Conservation (phyloP, 2,797 vertebrate genomes). For the Spea hammondii region DNA sequence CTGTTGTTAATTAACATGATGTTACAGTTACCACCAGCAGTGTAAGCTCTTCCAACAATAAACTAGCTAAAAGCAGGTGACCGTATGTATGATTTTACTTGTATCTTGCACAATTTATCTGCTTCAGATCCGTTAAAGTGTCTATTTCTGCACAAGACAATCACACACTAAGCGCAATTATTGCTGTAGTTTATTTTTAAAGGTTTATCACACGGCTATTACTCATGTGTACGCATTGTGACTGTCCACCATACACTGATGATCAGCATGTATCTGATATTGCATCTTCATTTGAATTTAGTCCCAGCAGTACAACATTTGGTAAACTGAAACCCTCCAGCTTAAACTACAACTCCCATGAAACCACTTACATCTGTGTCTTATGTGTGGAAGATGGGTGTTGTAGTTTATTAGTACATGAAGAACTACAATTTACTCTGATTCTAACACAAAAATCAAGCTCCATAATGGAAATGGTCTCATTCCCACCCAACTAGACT, state of each 20-base stretch:
- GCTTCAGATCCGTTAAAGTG: slow-evolving; percentile 61
- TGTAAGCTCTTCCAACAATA: slow-evolving; percentile 22
- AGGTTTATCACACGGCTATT: slow-evolving; percentile 52
- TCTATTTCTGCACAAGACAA: slow-evolving; percentile 79
- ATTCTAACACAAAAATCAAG: too few species aligned
- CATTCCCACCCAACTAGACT: neutral
- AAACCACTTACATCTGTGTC: too few species aligned
- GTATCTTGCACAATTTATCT: slow-evolving; percentile 71
- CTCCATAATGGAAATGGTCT: neutral
- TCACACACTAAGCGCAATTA: slow-evolving; percentile 68
- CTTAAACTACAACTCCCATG: too few species aligned
- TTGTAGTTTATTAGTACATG: too few species aligned
- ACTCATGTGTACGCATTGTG: neutral
- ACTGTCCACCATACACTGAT: neutral
- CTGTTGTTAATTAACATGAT: neutral
- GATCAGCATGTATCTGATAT: neutral
- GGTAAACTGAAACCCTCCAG: neutral
- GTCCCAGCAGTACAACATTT: neutral
- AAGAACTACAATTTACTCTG: too few species aligned
- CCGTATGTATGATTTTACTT: slow-evolving; percentile 65
- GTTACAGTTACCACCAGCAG: neutral
- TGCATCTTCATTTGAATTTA: neutral
- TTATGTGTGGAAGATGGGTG: too few species aligned
- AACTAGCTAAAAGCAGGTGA: slow-evolving; percentile 69
- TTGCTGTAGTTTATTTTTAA: slow-evolving; percentile 57